Evolutionary conservation across 2,113 vertebrate genomes (phyloP).

Genomic region (Alces alces): DNA sequence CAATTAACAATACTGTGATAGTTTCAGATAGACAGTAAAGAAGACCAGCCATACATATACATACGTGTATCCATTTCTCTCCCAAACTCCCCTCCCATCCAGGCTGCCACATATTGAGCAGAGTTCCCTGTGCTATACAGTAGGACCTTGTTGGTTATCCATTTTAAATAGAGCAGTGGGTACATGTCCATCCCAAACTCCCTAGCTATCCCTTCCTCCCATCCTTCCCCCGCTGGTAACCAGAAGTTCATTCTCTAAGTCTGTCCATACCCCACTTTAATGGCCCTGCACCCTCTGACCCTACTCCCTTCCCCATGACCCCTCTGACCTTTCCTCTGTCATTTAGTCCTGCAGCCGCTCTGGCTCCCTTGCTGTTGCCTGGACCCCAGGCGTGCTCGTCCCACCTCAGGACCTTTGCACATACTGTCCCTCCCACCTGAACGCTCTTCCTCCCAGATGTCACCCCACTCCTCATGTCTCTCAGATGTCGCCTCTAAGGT

Average conservation of each 20-base stretch:
- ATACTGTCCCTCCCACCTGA: neutral
- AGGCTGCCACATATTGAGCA: neutral
- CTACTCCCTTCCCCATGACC: too few relatives aligned
- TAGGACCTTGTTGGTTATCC: neutral
- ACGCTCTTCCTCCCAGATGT: neutral
- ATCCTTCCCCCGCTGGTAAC: neutral
- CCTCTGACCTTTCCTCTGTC: neutral
- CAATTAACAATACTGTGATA: neutral
- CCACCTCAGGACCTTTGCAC: neutral
- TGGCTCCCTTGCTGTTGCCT: neutral
- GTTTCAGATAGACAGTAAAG: neutral
- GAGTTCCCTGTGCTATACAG: neutral
- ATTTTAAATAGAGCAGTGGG: neutral
- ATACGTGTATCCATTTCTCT: neutral
- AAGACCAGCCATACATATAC: neutral
- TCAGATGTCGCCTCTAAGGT: neutral
- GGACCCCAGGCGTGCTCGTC: neutral
- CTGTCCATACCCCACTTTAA: neutral
- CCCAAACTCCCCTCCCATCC: neutral
- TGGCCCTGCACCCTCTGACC: neutral
- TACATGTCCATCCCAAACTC: neutral
- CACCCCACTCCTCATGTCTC: neutral
- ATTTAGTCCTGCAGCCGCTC: neutral
- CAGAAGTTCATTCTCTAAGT: neutral
- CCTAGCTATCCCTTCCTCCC: neutral